These are phyloP conservation scores for Ooceraea biroi DNA, from an alignment of 1,140 invertebrate genomes.

Conservation along the genomic window DNA sequence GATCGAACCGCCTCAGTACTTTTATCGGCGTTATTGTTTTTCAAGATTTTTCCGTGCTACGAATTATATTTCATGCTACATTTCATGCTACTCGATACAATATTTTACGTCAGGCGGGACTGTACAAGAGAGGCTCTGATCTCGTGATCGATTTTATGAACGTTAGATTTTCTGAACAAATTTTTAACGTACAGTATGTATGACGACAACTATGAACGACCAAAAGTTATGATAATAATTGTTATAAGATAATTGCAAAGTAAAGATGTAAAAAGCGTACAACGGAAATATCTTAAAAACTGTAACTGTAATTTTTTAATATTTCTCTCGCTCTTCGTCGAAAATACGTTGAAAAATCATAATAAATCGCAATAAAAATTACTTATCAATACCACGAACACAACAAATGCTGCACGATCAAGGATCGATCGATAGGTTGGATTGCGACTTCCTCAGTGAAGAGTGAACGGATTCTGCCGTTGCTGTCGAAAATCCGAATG, in stretches of 20 bases:
- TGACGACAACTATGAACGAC: neutral
- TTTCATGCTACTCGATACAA: neutral
- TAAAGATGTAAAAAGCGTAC: neutral
- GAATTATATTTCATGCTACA: neutral
- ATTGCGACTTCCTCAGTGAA: neutral
- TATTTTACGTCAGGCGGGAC: neutral
- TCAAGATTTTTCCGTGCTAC: neutral
- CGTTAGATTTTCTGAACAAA: neutral
- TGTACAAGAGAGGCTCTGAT: neutral
- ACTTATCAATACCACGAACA: neutral
- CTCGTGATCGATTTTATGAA: neutral
- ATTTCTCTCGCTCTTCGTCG: neutral
- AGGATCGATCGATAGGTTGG: neutral
- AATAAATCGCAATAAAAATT: neutral
- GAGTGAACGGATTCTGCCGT: neutral
- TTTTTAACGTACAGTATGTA: neutral
- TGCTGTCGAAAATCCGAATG: neutral
- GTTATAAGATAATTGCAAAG: neutral
- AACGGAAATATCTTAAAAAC: neutral
- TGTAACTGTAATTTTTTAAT: neutral
- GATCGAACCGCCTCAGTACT: neutral
- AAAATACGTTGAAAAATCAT: neutral
- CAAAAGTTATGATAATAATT: neutral
- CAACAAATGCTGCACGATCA: neutral
- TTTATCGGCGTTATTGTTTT: constrained; percentile 10